Conservation (phyloP, 2,113 vertebrate genomes). For the Gallinago media region DNA sequence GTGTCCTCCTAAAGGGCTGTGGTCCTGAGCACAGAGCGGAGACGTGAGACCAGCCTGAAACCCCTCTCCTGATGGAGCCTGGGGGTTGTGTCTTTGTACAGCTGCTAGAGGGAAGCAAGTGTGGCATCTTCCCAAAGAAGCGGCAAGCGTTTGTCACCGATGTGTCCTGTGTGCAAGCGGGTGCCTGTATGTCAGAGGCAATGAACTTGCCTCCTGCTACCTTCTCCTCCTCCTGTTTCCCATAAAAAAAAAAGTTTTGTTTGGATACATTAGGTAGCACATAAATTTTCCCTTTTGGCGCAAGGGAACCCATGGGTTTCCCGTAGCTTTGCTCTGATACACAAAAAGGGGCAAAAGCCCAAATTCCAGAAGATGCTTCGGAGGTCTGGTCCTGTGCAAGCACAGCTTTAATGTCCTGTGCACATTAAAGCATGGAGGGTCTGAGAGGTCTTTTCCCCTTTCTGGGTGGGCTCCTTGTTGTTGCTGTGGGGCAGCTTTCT, state of each 20-base stretch:
- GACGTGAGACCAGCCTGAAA: background rate
- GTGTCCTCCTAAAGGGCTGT: rapidly evolving
- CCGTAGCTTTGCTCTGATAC: background rate
- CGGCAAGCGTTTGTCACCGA: rapidly evolving
- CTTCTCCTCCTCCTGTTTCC: background rate
- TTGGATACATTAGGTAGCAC: background rate
- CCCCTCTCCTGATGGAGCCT: rapidly evolving
- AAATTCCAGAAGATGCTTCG: rapidly evolving
- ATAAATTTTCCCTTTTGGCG: background rate
- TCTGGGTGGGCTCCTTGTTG: background rate
- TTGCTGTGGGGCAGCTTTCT: background rate
- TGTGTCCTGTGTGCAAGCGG: rapidly evolving
- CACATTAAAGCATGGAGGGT: no score
- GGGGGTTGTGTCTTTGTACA: background rate
- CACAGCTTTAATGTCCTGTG: no score
- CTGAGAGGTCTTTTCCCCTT: background rate
- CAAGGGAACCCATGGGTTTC: background rate
- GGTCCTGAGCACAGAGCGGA: rapidly evolving
- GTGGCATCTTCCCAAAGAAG: background rate
- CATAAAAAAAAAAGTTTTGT: background rate
- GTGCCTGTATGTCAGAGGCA: background rate
- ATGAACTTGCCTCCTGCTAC: background rate
- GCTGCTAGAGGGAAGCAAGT: background rate
- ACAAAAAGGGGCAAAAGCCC: background rate
- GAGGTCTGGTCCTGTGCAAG: background rate